Base-by-base conservation (phyloP, 2,888 invertebrate species). In the Eustalomyia histrio region DNA sequence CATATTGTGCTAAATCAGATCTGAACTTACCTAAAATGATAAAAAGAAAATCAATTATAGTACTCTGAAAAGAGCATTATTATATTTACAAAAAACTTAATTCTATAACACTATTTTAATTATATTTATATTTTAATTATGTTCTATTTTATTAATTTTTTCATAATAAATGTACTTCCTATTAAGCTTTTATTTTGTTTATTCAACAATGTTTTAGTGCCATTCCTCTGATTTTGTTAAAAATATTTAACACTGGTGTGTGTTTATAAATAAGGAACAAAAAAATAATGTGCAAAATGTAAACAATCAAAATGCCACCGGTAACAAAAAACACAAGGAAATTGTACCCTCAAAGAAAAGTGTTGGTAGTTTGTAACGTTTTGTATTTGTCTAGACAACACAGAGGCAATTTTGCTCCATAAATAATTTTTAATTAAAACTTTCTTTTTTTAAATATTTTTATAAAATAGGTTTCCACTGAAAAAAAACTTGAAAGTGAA, bases 1-100 rank as follows among this genome's bases (percentile, higher is more conserved):
- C 89, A 85, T 88, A 88, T 88, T 88, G 88, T 88, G 88, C 89
- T 88, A 88, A 89, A 88, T 88, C 88, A 86, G 88, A 89, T 88
- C 88, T 88, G 88, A 88, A 88, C 88, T 88, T 88, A 88, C 88
- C 88, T 88, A 85, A 83, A 88, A 74, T 58, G 14, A 64, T 29
- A 29, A 29, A 29, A 29, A 4, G 1, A 29, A 29, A 29, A 24
- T 24, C 5, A 24, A 24, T 24, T 24, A 5, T 24, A 3, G 24
- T 24, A 24, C 2, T 3, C 5, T 6, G 3, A n/a, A n/a, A n/a
- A n/a, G n/a, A n/a, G n/a, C n/a, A n/a, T n/a, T n/a, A n/a, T n/a
- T n/a, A n/a, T n/a, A n/a, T n/a, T n/a, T n/a, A n/a, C n/a, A n/a
- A n/a, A n/a, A n/a, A n/a, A n/a, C n/a, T n/a, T n/a, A n/a, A n/a